Base-by-base conservation (phyloP, 2,797 vertebrate genomes). In the Sylvia borin region DNA sequence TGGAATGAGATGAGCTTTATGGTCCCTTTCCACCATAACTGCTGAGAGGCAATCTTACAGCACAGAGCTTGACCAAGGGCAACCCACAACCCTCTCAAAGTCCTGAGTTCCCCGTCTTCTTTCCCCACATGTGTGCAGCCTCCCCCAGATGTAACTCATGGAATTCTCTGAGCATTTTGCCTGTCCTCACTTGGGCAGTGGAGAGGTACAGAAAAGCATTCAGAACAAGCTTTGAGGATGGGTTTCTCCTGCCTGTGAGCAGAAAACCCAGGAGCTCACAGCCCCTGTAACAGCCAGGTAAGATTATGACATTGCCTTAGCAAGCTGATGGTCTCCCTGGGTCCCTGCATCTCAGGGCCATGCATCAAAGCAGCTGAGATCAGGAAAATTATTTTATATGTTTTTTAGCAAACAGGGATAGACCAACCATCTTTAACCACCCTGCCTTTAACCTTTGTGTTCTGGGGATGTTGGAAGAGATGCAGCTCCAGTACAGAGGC, bases 291-390 rank as follows among this genome's bases (percentile, higher is more conserved):
- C 19, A 53, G 7, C 6, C 1, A 9, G 31, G 6, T 8, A 24
- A 77, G 55, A 26, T 6, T 5, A 75, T 9, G 26, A 3, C 9
- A 16, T 2, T 43, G 8, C 8, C 40, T 40, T 50, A 43, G 27
- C 1, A 11, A 50, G 22, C 0, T 10, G 43, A 20, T 1, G 3
- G 7, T 2, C 7, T 31, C 29, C 11, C 15, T 16, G 1, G 3
- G 5, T 51, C 16, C 54, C 34, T 48, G 26, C 34, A 50, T 36
- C 5, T 71, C 57, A 43, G 58, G 15, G 27, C 36, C 21, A 21
- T 0, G 0, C 25, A 27, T 11, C 36, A 47, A 79, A 60, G n/a
- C 24, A 13, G 22, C 26, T 22, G 26, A 88, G 36, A 22, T 8
- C 45, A 32, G 19, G 18, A 40, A 74, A 71, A 5, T 7, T 0